A percentile compares a stretch with the other conserved stretches of the same genome.
Conservation (phyloP, 1,140 invertebrate species). For the Hormaphis cornu region DNA sequence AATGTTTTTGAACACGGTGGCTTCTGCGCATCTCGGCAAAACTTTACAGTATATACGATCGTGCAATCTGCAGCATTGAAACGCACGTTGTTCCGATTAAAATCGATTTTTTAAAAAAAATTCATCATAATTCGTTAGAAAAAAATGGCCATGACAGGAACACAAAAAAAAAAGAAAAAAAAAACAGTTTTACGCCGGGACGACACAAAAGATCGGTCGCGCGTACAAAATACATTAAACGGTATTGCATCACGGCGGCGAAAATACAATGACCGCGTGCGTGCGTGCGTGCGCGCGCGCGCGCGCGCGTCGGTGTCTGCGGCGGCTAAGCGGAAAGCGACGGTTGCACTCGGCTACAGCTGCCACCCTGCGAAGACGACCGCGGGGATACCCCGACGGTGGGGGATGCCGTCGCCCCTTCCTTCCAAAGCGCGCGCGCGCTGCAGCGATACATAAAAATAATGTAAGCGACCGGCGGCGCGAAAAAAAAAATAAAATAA, state of each 20-base stretch:
- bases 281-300: background rate
- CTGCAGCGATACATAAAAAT: too few relatives aligned
- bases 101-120: conserved; percentile 2
- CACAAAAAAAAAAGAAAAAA: too few relatives aligned
- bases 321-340: background rate
- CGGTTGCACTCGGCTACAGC: background rate
- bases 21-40: too few relatives aligned
- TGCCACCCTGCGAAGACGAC: too few relatives aligned
- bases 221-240: background rate
- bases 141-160: too few relatives aligned
- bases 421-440: background rate
- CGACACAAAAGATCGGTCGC: background rate
- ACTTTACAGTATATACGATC: too few relatives aligned
- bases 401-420: background rate
- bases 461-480: too few relatives aligned
- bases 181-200: background rate
- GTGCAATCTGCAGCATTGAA: too few relatives aligned
- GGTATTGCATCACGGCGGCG: conserved; percentile 10
- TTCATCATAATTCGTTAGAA: too few relatives aligned
- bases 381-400: background rate
- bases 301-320: background rate
- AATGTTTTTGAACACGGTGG: too few relatives aligned
- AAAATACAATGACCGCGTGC: background rate
- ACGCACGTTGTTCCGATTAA: conserved; percentile 18
- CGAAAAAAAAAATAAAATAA: background rate